Percentiles rank a stretch among this genome's conserved stretches.
These are phyloP conservation scores for Agriopis leucophaearia DNA, from an alignment of 2,888 invertebrate species.

Conservation along the genomic window DNA sequence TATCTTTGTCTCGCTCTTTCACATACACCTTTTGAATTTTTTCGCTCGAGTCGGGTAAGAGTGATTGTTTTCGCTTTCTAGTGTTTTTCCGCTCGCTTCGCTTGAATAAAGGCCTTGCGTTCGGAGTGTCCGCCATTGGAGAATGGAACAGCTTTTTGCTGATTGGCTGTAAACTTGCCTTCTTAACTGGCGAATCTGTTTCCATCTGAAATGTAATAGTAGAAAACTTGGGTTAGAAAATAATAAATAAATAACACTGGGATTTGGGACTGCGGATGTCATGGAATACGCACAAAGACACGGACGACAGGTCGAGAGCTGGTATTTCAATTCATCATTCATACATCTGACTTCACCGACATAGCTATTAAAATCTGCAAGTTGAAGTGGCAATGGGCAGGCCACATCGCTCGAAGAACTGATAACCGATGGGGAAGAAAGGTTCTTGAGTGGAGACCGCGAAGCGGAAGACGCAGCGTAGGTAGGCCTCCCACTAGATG, in stretches of 20 bases:
- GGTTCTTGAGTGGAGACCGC: too few species aligned
- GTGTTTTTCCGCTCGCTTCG: conserved; percentile 50
- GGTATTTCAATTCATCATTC: too few species aligned
- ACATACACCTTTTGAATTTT: conserved; percentile 70
- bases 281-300: too few species aligned
- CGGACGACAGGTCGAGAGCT: too few species aligned
- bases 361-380: too few species aligned
- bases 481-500: too few species aligned
- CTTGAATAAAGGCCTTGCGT: conserved; percentile 52
- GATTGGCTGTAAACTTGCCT: conserved; percentile 65
- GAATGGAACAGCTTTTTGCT: conserved; percentile 77
- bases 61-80: conserved; percentile 68
- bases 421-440: too few species aligned
- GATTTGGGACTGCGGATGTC: too few species aligned
- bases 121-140: conserved; percentile 57
- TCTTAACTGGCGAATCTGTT: conserved; percentile 72
- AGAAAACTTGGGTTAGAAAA: not conserved
- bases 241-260: not conserved
- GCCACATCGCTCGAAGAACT: too few species aligned
- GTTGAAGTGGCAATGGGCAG: too few species aligned
- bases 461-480: too few species aligned
- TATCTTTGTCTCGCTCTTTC: conserved; percentile 66
- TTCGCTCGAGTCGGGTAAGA: conserved; percentile 64
- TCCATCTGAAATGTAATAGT: conserved; percentile 64
- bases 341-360: too few species aligned